Evolutionary conservation across 1,140 invertebrate species (phyloP), one percentile per base, ranked within the genome.

Genomic region (Myzus persicae): DNA sequence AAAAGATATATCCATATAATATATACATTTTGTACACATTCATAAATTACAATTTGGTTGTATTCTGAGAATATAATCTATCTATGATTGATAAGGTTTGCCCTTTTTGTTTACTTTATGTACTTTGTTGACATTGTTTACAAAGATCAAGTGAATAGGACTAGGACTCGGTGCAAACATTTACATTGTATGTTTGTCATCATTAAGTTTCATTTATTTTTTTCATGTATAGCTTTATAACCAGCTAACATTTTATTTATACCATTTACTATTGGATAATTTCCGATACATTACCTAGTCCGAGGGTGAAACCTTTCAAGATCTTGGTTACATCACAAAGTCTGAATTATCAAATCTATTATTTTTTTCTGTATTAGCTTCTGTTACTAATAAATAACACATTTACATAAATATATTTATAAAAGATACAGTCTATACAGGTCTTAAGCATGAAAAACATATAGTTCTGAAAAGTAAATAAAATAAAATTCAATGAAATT

Each of bases 301-400:
- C 1, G 36, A 4, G 36, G 26, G 90, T 91, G 90, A 91, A 91
- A 91, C 90, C 90, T 81, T 91, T 81, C 31, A 91, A 91, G n/a
- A 81, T 46, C 26, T 81, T 81, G 2, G 59, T 91, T 91, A 91
- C 90, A 91, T 82, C 67, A 91, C 14, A 26, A 90, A 42, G 90
- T 46, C 42, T 48, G 59, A 91, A 46, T 91, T 81, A 14, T 91
- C 36, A 76, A 91, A 91, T 81, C 36, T 46, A 42, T 81, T 91
- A 81, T 26, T 18, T 31, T 54, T 91, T 1, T 91, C 81, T 6
- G 14, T 81, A 81, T 81, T 81, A 36, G 38, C 82, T 76, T 46
- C 42, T 14, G 31, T 81, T 91, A 20, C 42, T 91, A 44, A 36
- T 81, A 48, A 82, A 44, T 42, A 31, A 31, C 18, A 87, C 4